These are phyloP conservation scores for Diachasmimorpha longicaudata DNA, from an alignment of 1,140 invertebrate genomes.

Conservation along the genomic window DNA sequence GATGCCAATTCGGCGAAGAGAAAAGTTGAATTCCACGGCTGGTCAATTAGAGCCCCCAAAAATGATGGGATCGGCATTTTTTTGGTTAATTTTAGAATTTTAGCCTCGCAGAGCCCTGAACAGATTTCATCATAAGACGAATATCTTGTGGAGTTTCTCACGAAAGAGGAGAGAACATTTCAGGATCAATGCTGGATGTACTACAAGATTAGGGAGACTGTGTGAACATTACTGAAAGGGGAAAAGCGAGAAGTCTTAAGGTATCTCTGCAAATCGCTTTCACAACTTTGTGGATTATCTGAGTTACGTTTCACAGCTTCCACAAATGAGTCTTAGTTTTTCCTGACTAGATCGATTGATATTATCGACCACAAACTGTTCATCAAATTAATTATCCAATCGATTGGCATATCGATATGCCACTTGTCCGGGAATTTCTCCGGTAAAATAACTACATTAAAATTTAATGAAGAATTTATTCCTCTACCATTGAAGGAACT, in stretches of 20 bases:
- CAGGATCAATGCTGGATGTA: conserved; percentile 3
- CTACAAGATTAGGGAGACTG: not conserved
- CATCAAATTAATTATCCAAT: too few species aligned
- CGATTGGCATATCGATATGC: too few species aligned
- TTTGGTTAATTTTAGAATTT: not conserved
- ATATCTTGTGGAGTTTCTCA: not conserved
- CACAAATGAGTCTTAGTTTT: not conserved
- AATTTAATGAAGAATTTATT: too few species aligned
- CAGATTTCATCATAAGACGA: not conserved
- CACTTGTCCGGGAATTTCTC: too few species aligned
- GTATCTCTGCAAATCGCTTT: not conserved
- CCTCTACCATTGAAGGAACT: too few species aligned
- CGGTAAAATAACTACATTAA: too few species aligned
- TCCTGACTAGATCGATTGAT: not conserved
- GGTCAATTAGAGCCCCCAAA: not conserved
- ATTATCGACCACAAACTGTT: not conserved
- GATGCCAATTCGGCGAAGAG: not conserved
- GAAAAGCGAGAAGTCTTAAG: not conserved
- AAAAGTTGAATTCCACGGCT: not conserved
- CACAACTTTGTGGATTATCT: not conserved
- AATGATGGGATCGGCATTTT: not conserved
- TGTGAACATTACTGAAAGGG: not conserved
- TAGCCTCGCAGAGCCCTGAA: not conserved
- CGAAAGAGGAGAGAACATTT: not conserved
- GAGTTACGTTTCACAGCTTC: not conserved